Base-by-base conservation (phyloP, 1,140 invertebrate species). In the Trichogramma pretiosum region DNA sequence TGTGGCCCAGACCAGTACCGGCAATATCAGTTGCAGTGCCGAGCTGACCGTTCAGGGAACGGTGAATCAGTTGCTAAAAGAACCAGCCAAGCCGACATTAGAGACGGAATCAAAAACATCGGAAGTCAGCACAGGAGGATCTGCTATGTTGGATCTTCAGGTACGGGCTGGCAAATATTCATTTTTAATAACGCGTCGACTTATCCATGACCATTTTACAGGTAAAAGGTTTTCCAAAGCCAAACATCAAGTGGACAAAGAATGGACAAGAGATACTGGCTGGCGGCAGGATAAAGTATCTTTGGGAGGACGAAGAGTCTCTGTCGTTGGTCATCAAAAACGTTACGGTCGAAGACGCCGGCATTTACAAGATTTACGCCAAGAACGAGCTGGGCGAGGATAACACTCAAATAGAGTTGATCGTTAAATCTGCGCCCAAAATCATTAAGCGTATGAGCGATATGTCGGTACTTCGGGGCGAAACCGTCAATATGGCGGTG, bases 191-290 rank as follows among this genome's bases (percentile, higher is more conserved):
- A 30, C n/a, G n/a, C 68, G 16, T n/a, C n/a, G n/a, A n/a, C n/a
- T n/a, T n/a, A n/a, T n/a, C n/a, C n/a, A 79, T 80, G 66, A 68
- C 83, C 56, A 80, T 81, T 59, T 77, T 90, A 16, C 82, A 88
- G 62, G 86, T 95, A 50, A 88, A 88, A 63, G 95, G 94, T 45
- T 98, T 85, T 67, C 95, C 95, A 8, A 89, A 92, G 64, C 94
- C 94, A 10, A 82, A 84, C 39, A 83, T 98, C 28, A 83, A 83
- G 28, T 96, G 91, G 85, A 84, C 80, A 28, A 88, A 93, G 61
- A 84, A 91, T 52, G 89, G 87, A 0, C 77, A 88, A 61, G 79
- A 89, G 55, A 77, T 96, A 14, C 75, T 86, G 54, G 77, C 87
- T 10, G 83, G 87, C 48, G 83, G 84, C 3, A 81, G 85, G 54